phyloP scores from a whole-genome alignment of 2,797 vertebrate genomes.

The Gadopsis marmoratus region DNA sequence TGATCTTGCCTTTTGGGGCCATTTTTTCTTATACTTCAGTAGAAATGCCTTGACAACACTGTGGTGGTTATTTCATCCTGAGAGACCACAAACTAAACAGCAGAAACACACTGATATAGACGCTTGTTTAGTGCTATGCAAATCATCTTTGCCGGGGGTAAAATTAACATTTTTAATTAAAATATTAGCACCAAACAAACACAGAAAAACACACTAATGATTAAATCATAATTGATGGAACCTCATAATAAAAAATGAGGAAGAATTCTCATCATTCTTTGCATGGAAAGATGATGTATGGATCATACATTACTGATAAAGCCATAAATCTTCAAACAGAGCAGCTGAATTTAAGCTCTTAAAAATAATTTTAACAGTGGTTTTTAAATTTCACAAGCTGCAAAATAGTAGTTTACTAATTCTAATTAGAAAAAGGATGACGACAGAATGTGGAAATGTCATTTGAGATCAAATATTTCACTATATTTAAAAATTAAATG shows the following conservation, averaged over 20 bases:
- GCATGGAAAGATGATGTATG: background rate
- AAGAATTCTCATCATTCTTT: slow-evolving; percentile 43
- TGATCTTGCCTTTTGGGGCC: slow-evolving; percentile 77
- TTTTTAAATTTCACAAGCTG: background rate
- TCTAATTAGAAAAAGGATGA: slow-evolving; percentile 8
- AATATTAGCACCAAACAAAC: slow-evolving; percentile 91
- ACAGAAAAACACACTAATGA: slow-evolving; percentile 91
- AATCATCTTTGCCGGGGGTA: slow-evolving; percentile 87
- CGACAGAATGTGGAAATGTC: slow-evolving; percentile 20
- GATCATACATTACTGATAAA: background rate
- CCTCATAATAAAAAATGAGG: slow-evolving; percentile 67
- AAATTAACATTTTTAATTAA: slow-evolving; percentile 92
- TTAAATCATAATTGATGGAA: slow-evolving; percentile 87
- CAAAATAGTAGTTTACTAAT: background rate
- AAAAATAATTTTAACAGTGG: background rate
- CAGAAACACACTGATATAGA: slow-evolving; percentile 83
- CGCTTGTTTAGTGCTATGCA: slow-evolving; percentile 87
- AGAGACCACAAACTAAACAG: slow-evolving; percentile 88
- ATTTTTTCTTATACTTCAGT: slow-evolving; percentile 78
- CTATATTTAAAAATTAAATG: slow-evolving; percentile 22
- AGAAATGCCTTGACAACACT: slow-evolving; percentile 85
- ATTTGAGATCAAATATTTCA: slow-evolving; percentile 48
- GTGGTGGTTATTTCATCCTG: slow-evolving; percentile 84
- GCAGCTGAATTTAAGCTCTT: background rate
- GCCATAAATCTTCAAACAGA: background rate